Conservation (phyloP, 2,888 invertebrate species). For the Trachelus iudaicus region DNA sequence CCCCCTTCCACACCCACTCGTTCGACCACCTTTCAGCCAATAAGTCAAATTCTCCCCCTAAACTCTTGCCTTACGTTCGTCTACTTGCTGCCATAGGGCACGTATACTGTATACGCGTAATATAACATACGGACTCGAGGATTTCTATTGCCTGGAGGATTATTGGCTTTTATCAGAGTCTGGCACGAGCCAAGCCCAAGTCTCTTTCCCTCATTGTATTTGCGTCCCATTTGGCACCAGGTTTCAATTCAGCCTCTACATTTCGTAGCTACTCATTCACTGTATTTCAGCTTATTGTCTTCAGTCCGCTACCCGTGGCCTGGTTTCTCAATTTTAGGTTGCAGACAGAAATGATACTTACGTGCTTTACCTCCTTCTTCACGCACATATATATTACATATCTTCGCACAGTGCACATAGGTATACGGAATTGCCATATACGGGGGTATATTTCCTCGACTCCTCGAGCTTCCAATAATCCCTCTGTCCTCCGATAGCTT, state of each 20-base stretch:
- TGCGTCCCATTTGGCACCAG: conserved; percentile 57
- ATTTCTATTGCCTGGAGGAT: conserved; percentile 50
- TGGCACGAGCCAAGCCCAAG: conserved; percentile 47
- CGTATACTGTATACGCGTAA: neutral
- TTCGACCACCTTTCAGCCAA: neutral
- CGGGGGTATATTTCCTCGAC: neutral
- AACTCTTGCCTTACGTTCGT: neutral
- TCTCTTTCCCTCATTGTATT: conserved; percentile 45
- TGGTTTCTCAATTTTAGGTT: conserved; percentile 36
- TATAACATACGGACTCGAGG: conserved; percentile 21
- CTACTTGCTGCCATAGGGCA: neutral
- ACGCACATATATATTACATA: neutral
- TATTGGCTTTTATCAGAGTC: conserved; percentile 57
- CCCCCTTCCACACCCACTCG: too few species aligned
- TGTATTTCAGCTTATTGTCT: conserved; percentile 48
- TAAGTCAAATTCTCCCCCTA: neutral
- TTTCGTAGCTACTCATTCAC: conserved; percentile 43
- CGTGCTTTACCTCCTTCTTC: neutral
- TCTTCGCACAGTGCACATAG: neutral
- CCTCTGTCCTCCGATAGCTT: neutral
- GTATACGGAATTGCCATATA: neutral
- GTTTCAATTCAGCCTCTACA: conserved; percentile 51
- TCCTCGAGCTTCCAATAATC: neutral
- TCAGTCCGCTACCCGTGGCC: conserved; percentile 29
- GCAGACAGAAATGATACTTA: conserved; percentile 8